Evolutionary conservation across 2,113 vertebrate species (phyloP).

Genomic region (Bubalus kerabau): DNA sequence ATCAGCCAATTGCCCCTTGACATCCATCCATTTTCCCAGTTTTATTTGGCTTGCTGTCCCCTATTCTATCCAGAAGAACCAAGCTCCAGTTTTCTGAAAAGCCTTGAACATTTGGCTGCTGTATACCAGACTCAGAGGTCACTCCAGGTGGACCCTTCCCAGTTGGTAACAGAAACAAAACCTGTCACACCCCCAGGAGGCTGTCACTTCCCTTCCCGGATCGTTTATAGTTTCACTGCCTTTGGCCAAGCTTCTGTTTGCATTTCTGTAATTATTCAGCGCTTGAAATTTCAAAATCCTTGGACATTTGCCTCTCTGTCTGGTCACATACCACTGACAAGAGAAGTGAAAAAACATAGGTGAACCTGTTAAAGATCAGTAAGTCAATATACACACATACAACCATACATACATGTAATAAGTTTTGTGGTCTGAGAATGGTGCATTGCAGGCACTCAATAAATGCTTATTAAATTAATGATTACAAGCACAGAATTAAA

Average conservation of each 20-base stretch:
- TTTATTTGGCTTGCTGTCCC: neutral
- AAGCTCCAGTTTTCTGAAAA: neutral
- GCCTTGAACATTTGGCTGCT: neutral
- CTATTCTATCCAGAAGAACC: neutral
- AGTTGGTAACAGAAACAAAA: neutral
- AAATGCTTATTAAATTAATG: neutral
- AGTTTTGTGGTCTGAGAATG: neutral
- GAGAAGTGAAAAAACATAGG: neutral
- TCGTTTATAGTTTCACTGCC: too few species aligned
- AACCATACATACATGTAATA: neutral
- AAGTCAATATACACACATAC: neutral
- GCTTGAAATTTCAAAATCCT: neutral
- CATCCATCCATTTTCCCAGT: neutral
- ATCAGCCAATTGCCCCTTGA: neutral
- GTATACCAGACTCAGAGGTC: neutral
- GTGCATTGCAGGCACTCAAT: neutral
- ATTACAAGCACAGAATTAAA: neutral
- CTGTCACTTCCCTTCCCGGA: neutral
- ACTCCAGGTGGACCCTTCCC: neutral
- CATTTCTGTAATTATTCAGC: neutral
- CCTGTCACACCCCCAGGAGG: neutral
- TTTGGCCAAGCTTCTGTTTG: neutral
- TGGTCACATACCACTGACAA: neutral
- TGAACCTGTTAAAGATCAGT: neutral
- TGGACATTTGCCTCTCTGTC: neutral